phyloP scores from a whole-genome alignment of 2,797 vertebrate species.

The Loris lydekkerianus region DNA sequence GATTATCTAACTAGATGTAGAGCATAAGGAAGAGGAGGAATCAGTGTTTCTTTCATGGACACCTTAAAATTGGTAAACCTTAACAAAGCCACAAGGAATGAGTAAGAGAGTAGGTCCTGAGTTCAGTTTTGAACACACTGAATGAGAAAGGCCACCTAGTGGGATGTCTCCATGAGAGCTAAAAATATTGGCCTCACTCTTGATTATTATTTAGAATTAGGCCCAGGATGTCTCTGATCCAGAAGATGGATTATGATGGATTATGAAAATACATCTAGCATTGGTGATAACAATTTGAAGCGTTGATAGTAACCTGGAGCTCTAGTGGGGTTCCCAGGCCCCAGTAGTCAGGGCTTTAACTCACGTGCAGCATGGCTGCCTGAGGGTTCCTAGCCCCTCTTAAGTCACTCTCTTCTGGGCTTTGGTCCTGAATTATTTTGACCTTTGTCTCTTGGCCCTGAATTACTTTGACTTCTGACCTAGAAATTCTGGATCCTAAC shows the following conservation, averaged over 20 bases:
- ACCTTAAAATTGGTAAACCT: not conserved
- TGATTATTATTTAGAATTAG: not conserved
- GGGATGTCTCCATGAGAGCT: not conserved
- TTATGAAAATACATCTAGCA: slow-evolving; percentile 29
- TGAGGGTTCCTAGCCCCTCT: not conserved
- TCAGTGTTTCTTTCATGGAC: not conserved
- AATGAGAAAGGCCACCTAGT: not conserved
- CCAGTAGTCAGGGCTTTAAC: not conserved
- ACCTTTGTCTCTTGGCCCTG: not conserved
- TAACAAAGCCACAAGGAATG: not conserved
- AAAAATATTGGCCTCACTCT: not conserved
- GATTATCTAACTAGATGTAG: not conserved
- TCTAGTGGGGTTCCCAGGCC: not conserved
- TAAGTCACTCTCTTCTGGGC: not conserved
- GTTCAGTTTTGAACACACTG: not conserved
- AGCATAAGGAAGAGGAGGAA: not conserved
- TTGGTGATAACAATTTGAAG: not conserved
- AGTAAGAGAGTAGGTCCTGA: not conserved
- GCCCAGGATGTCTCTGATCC: not conserved
- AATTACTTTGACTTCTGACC: slow-evolving; percentile 27
- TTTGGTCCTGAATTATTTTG: not conserved
- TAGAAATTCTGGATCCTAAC: not conserved
- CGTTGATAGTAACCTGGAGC: not conserved
- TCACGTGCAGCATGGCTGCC: not conserved
- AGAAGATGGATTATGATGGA: slow-evolving; percentile 32